Base-by-base conservation (phyloP, 1,140 invertebrate genomes). In the Mamestra configurata region DNA sequence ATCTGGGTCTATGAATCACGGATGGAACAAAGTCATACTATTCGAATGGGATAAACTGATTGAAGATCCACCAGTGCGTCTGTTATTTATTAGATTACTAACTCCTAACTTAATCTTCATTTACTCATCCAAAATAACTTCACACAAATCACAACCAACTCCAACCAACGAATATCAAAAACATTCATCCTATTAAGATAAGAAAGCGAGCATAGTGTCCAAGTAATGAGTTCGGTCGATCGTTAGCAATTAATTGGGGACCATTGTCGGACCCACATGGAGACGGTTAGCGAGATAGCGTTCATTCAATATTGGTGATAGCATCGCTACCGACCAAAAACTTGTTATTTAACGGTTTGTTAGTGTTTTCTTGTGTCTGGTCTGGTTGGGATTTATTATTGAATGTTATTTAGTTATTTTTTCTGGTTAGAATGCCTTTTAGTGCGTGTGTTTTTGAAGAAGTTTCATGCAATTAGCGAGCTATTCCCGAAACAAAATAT, bases 211-310 rank as follows among this genome's bases (percentile, higher is more conserved):
- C 51, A 79, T 79, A 43, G 61, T 22, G 49, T 53, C 43, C 75
- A 37, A 64, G 43, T 79, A 79, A 79, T 71, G 78, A 79, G 78
- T 64, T 79, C 55, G 61, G 35, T 37, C 43, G 70, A 72, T 79
- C 78, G 70, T 79, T 79, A 73, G 43, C 70, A 66, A 79, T 79
- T 79, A 79, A 79, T 73, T 79, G 70, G 46, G 20, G 37, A 20
- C 24, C 49, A 66, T 73, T 53, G 46, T 66, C 77, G 31, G n/a
- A 20, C 24, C 35, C 71, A 53, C 11, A 66, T 49, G 78, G 57
- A 51, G 35, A 64, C 22, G 22, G 46, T 53, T 18, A 27, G 15
- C 40, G 24, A 71, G 24, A 71, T 51, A 71, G 6, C 20, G 43
- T 55, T 40, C 51, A 43, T 59, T 43, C 27, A 59, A 43, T 27